Evolutionary conservation across 2,797 vertebrate genomes (phyloP).

Genomic region (Tolypeutes matacus): DNA sequence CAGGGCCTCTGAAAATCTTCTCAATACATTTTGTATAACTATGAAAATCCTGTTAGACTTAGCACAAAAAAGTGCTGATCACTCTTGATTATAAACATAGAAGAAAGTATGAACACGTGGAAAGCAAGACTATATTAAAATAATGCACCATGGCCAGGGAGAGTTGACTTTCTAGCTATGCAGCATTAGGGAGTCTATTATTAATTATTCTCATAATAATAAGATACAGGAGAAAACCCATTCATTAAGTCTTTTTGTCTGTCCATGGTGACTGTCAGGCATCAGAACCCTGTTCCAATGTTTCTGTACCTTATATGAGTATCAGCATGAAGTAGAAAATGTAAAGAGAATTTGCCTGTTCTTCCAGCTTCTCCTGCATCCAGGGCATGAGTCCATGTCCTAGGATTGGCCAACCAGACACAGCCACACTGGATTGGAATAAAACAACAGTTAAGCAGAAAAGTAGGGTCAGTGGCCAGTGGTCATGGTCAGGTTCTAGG

Average conservation of each 20-base stretch:
- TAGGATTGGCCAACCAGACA: neutral
- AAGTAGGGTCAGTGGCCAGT: neutral
- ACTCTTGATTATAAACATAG: slow-evolving; percentile 7
- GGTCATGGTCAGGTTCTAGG: rapidly evolving
- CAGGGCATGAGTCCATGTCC: neutral
- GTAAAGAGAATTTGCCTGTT: neutral
- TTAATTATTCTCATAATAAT: neutral
- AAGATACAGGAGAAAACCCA: neutral
- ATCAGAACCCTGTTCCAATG: neutral
- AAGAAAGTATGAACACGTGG: neutral
- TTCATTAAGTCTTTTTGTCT: neutral
- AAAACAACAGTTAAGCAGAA: neutral
- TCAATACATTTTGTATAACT: neutral
- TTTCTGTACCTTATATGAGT: neutral
- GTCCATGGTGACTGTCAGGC: neutral
- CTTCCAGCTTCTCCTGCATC: neutral
- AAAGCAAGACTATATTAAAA: neutral
- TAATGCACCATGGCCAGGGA: neutral
- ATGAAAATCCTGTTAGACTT: slow-evolving; percentile 1
- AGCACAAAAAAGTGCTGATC: neutral
- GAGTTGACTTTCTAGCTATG: neutral
- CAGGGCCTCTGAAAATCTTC: neutral
- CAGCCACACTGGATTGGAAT: neutral
- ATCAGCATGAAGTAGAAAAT: neutral
- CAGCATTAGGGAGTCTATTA: neutral